Evolutionary conservation across 2,888 invertebrate genomes (phyloP), one percentile per base, ranked within the genome.

Genomic region (Tachina lurida): DNA sequence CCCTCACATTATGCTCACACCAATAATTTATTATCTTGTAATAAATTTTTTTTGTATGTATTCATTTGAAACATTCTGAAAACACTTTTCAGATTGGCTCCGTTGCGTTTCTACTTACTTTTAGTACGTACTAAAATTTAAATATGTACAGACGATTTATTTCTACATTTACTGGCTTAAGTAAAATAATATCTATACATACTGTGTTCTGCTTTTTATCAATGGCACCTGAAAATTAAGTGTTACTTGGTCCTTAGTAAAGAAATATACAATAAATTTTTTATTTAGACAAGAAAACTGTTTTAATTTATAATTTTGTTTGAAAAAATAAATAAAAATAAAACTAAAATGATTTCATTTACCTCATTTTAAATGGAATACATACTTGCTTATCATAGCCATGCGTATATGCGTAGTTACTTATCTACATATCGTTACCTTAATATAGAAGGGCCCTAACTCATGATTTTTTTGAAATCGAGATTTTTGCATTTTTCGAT

Each of bases 131-230:
- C 49, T 56, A 47, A 80, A 80, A 65, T 67, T 65, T 15, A 71
- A 63, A 70, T 58, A 31, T 31, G 31, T 0, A 75, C 39, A 56
- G 22, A 70, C 52, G 58, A 60, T 74, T 67, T 41, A 58, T 58
- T 58, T 80, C 58, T 67, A 60, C 49, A 41, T 60, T 47, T 67
- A 67, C 58, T 31, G 52, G 39, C 58, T 80, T 65, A 13, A 62
- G 22, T 60, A 58, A 62, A 67, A 31, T 60, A 58, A 62, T 58
- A 31, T 67, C 63, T 19, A 12, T 56, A 10, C 4, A 2, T 52
- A 10, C 9, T 49, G 31, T 47, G 67, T 74, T 85, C 86, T 86
- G 86, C 15, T 86, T 83, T 73, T 47, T 43, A 68, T 86, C 79
- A 73, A 73, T 86, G 17, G 56, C 86, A 83, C 83, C 60, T 62